These are phyloP conservation scores for Thecocarcelia acutangulata DNA, from an alignment of 2,888 invertebrate species.

Conservation along the genomic window DNA sequence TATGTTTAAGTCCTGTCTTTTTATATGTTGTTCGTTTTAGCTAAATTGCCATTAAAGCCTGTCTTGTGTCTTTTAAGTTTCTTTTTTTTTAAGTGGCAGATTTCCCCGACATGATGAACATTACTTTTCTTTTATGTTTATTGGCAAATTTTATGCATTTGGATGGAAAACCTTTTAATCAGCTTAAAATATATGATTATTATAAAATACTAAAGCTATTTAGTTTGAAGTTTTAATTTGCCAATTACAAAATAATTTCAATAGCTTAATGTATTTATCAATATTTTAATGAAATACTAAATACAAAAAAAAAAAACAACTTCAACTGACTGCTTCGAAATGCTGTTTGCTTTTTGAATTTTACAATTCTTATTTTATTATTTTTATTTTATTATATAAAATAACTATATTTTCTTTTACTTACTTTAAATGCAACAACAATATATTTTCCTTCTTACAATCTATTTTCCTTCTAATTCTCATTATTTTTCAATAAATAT, in stretches of 20 bases:
- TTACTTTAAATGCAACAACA: too few species aligned
- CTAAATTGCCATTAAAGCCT: constrained; percentile 35
- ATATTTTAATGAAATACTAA: too few species aligned
- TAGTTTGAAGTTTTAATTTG: too few species aligned
- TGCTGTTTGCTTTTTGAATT: too few species aligned
- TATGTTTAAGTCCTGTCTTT: constrained; percentile 13
- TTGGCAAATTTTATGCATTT: constrained; percentile 18
- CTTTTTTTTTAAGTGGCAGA: constrained; percentile 1
- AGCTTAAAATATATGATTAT: constrained; percentile 39
- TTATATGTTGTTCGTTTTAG: neutral
- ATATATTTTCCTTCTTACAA: too few species aligned
- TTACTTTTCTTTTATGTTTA: constrained; percentile 1
- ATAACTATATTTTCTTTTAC: too few species aligned
- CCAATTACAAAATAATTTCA: neutral
- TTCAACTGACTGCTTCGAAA: too few species aligned
- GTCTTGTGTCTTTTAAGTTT: constrained; percentile 26
- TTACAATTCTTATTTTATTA: too few species aligned
- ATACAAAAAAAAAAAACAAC: too few species aligned
- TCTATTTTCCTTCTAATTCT: too few species aligned
- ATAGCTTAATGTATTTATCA: neutral
- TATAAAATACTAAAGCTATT: constrained; percentile 17
- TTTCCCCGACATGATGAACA: neutral
- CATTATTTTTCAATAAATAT: too few species aligned
- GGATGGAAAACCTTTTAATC: constrained; percentile 24
- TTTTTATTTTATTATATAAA: too few species aligned